A percentile compares a stretch with the other conserved stretches of the same genome.
These are phyloP conservation scores for Coturnix japonica DNA, from an alignment of 2,113 vertebrate species.

Conservation along the genomic window DNA sequence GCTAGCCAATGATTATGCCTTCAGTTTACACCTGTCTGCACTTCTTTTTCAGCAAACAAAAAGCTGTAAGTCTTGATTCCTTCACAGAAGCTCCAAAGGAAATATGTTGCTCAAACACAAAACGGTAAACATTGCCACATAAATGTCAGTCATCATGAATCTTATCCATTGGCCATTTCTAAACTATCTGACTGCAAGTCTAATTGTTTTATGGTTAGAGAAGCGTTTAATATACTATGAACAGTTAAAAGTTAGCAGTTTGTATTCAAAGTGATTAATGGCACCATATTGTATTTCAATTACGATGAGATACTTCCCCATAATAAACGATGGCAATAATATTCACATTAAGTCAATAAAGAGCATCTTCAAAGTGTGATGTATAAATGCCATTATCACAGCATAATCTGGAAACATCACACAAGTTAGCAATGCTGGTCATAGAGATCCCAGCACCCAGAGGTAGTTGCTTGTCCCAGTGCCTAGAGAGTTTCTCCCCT, in stretches of 20 bases:
- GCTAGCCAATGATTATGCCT: neutral
- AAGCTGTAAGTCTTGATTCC: neutral
- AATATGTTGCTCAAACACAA: fast-evolving
- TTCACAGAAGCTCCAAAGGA: neutral
- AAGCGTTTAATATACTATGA: constrained; percentile 77
- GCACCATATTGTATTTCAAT: constrained; percentile 81
- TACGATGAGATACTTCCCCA: constrained; percentile 72
- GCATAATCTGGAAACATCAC: constrained; percentile 55
- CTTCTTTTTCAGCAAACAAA: neutral
- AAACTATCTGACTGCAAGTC: constrained; percentile 62
- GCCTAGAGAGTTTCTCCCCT: neutral
- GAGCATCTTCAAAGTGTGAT: constrained; percentile 78
- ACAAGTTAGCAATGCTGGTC: constrained; percentile 63
- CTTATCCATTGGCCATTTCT: constrained; percentile 35
- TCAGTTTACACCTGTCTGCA: neutral
- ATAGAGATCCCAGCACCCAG: constrained; percentile 41
- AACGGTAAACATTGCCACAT: neutral
- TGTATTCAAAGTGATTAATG: constrained; percentile 77
- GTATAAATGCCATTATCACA: constrained; percentile 72
- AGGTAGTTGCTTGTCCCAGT: neutral
- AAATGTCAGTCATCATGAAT: neutral
- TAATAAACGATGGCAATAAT: constrained; percentile 83
- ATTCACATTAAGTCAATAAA: constrained; percentile 84
- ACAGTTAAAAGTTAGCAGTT: constrained; percentile 79
- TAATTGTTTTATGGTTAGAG: constrained; percentile 75